Evolutionary conservation across 2,797 vertebrate species (phyloP), one percentile per base, ranked within the genome.

Genomic region (Staurois parvus): DNA sequence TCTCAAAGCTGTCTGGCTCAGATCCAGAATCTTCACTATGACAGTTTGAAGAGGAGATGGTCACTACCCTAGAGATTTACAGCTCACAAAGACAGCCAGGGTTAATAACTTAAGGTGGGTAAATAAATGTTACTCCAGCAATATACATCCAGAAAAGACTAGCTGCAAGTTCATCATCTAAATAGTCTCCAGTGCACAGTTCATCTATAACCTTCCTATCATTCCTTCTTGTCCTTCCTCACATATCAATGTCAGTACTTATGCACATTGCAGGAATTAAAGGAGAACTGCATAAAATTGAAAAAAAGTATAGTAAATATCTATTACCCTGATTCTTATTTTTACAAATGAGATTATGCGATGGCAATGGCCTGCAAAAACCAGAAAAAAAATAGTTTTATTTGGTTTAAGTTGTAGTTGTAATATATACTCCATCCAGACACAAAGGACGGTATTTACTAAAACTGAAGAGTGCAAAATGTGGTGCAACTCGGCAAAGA

Each of bases 21-120:
- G 42, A 19, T 59, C 84, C 84, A 85, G 37, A 75, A 6, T 78
- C 26, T 85, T 85, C 62, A 85, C 69, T n/a, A 85, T 75, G 72
- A 56, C 84, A 85, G 75, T 80, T 26, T 81, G 26, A 81, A 32
- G 40, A 74, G n/a, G 19, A 72, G 40, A 76, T 75, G 72, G 52
- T 30, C 77, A 79, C 45, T n/a, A 64, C 64, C n/a, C 2, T 32
- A 9, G 30, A 75, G 72, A 76, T 48, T 76, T 76, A 70, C n/a
- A 34, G 59, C 32, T 59, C 72, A 72, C 45, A 85, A 34, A 76
- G 72, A 69, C 56, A 0, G 1, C 72, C 83, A 84, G 84, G 56
- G 67, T 72, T 40, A 26, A 84, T 68, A 68, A n/a, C 8, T 56
- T 48, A 78, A 28, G 64, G 76, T 79, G 76, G 34, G 6, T 45